Percentiles rank a stretch among this genome's conserved stretches.
Conservation (phyloP, 2,888 invertebrate species). For the Helobdella robusta region DNA sequence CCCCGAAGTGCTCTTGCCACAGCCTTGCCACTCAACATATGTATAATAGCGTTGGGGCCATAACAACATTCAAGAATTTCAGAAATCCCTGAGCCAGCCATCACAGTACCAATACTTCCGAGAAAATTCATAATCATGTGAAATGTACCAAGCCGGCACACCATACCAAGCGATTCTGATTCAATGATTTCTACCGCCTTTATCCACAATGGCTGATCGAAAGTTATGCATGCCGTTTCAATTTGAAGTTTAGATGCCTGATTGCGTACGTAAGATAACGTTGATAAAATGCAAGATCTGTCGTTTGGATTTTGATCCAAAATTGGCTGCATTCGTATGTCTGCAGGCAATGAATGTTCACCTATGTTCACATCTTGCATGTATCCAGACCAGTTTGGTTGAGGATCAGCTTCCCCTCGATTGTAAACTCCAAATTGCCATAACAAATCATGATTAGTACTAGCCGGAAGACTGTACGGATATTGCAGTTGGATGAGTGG, state of each 20-base stretch:
- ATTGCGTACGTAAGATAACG: background rate
- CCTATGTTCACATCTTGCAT: background rate
- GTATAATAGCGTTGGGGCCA: too few relatives aligned
- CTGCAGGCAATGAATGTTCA: background rate
- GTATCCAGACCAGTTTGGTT: slow-evolving; percentile 2
- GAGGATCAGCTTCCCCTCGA: background rate
- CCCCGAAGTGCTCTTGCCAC: too few relatives aligned
- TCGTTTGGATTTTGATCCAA: background rate
- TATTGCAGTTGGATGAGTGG: background rate
- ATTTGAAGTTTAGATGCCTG: background rate
- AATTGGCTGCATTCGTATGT: background rate
- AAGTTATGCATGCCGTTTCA: background rate
- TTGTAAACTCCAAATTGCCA: background rate
- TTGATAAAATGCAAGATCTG: background rate
- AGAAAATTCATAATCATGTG: slow-evolving; percentile 3
- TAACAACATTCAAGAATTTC: too few relatives aligned
- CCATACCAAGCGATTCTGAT: background rate
- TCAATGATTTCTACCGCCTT: background rate
- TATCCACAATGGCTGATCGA: slow-evolving; percentile 1
- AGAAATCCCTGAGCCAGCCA: slow-evolving; percentile 1
- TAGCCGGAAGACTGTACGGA: background rate
- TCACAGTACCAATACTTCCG: slow-evolving; percentile 12
- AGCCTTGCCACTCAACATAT: too few relatives aligned
- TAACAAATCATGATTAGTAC: background rate
- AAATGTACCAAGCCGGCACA: background rate